Base-by-base conservation (phyloP, 2,797 vertebrate species). In the Pelodytes ibericus region DNA sequence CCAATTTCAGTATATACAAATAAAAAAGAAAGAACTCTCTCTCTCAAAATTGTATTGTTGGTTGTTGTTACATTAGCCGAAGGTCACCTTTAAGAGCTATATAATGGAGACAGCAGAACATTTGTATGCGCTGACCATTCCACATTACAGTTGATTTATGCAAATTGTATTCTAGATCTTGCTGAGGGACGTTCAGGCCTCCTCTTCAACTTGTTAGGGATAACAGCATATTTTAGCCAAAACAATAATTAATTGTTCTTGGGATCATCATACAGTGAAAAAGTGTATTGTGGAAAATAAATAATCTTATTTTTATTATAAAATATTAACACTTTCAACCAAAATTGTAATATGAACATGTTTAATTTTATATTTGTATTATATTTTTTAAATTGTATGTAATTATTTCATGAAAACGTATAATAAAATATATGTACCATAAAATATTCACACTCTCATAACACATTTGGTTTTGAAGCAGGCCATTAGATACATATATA, bases 171-270 rank as follows among this genome's bases (percentile, higher is more conserved):
- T 25, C 63, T 47, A 15, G 8, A 36, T 65, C 39, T 65, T 10
- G 39, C 39, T 65, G 39, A 65, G 30, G 41, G 63, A 65, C 63
- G 10, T 65, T 26, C 39, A 47, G 24, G 39, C 36, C 27, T 47
- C 27, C 41, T 22, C 41, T 41, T 26, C 18, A 22, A 65, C 36
- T 65, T 65, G 63, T 65, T 65, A 65, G 39, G 33, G 24, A 26
- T 20, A 58, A 58, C 16, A 65, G 41, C 24, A 24, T 65, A 65
- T 65, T 41, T 47, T 47, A 65, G 22, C 36, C 36, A 47, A 47
- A 65, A 44, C 47, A 47, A 44, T 65, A 65, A 65, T 24, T 47
- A 65, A 65, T 65, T 65, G 25, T 18, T 65, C 63, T 29, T 47
- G 16, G 39, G 10, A 26, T 15, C 39, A 47, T 47, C 24, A 65